Percentiles rank a stretch among this genome's conserved stretches.
These are phyloP conservation scores for Eptesicus fuscus DNA, from an alignment of 2,113 vertebrate genomes.

Conservation along the genomic window DNA sequence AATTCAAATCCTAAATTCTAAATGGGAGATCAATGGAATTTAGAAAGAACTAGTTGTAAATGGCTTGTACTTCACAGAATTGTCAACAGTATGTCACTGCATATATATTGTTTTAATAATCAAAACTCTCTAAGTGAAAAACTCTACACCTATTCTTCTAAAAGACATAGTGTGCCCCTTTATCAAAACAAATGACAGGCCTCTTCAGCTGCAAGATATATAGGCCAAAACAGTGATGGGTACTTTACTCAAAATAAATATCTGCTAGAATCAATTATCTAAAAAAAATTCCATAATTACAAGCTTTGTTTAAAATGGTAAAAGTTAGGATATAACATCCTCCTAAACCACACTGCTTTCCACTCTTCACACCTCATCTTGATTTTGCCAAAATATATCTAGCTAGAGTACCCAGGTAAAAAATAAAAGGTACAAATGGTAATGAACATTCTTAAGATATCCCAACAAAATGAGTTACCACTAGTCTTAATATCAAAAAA, in stretches of 20 bases:
- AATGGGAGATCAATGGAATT: neutral
- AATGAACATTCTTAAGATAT: neutral
- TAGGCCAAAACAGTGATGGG: neutral
- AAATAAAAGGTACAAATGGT: neutral
- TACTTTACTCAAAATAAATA: neutral
- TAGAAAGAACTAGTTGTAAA: neutral
- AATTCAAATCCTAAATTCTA: slow-evolving; percentile 1
- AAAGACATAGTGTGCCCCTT: neutral
- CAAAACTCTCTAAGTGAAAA: neutral
- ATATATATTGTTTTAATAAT: neutral
- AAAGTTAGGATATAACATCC: neutral
- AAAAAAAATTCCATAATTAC: neutral
- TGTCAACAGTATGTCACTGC: neutral
- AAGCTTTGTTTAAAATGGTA: neutral
- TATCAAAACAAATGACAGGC: slow-evolving; percentile 13
- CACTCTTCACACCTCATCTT: neutral
- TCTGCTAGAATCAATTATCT: neutral
- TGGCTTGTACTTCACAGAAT: neutral
- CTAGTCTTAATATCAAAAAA: neutral
- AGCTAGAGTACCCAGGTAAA: neutral
- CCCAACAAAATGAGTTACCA: neutral
- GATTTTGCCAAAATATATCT: neutral
- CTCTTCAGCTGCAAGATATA: neutral
- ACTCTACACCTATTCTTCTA: neutral
- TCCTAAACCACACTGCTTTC: neutral